phyloP scores from a whole-genome alignment of 2,113 vertebrate species.

The Sterna hirundo region DNA sequence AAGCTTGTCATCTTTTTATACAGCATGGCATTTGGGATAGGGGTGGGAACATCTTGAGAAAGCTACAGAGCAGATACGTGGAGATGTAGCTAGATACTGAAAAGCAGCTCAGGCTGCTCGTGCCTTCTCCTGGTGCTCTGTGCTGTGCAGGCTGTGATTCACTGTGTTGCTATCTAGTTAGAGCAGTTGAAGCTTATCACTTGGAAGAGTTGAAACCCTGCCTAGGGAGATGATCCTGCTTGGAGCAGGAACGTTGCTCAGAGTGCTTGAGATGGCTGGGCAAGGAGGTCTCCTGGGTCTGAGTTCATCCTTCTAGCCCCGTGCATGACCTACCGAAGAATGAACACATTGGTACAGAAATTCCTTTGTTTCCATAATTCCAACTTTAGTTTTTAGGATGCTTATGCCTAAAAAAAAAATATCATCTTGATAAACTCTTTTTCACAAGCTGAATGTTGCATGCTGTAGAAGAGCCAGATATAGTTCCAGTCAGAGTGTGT shows the following conservation, averaged over 20 bases:
- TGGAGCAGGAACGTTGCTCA: accelerated
- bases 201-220: background rate
- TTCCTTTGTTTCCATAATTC: background rate
- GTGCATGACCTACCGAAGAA: accelerated
- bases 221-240: background rate
- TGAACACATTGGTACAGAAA: background rate
- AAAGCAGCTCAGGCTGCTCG: background rate
- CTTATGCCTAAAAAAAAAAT: background rate
- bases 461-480: background rate
- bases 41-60: background rate
- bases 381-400: background rate
- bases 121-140: background rate
- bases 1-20: conserved; percentile 3
- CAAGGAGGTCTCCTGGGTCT: background rate
- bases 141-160: background rate
- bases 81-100: background rate
- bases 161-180: background rate
- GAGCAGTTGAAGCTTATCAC: background rate
- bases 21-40: background rate
- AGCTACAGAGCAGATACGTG: background rate
- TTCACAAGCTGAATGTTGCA: accelerated
- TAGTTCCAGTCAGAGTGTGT: background rate
- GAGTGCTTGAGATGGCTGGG: accelerated
- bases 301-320: background rate
- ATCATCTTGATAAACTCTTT: background rate